Percentiles rank a stretch among this genome's conserved stretches.
Conservation (phyloP, 1,140 invertebrate genomes). For the Scaptomyza hsui region DNA sequence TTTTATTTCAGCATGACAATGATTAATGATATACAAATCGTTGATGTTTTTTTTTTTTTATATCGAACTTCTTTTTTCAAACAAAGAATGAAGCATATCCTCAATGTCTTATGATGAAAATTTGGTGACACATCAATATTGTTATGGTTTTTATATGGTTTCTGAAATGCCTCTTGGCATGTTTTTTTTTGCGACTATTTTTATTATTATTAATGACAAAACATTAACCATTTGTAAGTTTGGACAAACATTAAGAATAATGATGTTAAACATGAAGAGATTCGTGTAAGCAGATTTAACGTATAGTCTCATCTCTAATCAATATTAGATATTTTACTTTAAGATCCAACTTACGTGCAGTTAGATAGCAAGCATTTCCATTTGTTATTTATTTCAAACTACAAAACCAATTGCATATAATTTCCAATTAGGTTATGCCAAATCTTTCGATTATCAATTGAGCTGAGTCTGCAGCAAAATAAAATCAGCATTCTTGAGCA, state of each 20-base stretch:
- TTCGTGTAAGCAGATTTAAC: too few relatives aligned
- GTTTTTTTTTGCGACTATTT: background rate
- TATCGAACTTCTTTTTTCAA: too few relatives aligned
- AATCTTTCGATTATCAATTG: constrained; percentile 26
- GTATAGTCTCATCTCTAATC: too few relatives aligned
- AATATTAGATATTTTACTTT: too few relatives aligned
- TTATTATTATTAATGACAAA: too few relatives aligned
- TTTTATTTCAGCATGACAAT: too few relatives aligned
- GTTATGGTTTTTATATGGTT: background rate
- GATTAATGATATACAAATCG: too few relatives aligned
- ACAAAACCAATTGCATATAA: constrained; percentile 18
- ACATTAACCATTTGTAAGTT: too few relatives aligned
- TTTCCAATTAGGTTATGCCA: constrained; percentile 29
- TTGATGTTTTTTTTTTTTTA: too few relatives aligned
- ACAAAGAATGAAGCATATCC: background rate
- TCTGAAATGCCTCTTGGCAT: background rate
- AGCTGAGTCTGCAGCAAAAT: constrained; percentile 10
- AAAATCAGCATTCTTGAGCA: constrained; percentile 17
- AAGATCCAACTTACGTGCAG: too few relatives aligned
- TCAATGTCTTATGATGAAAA: background rate
- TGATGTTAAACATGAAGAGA: too few relatives aligned
- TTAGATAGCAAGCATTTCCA: background rate
- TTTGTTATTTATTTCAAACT: constrained; percentile 11
- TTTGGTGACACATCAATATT: background rate
- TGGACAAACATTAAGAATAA: too few relatives aligned